These are phyloP conservation scores for Scaptomyza caliginosa DNA, from an alignment of 2,888 invertebrate genomes.

Conservation along the genomic window DNA sequence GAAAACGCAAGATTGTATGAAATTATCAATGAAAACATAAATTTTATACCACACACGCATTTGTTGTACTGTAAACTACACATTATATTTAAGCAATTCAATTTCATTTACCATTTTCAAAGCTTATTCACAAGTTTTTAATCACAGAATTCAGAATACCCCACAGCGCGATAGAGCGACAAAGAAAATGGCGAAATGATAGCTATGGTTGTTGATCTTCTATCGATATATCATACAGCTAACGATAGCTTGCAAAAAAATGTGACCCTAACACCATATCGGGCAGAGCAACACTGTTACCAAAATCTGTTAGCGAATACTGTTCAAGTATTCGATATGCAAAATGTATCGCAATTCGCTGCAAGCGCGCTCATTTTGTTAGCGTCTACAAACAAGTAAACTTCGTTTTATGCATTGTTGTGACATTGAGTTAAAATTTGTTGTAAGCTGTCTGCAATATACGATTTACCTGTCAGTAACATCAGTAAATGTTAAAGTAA, in stretches of 20 bases:
- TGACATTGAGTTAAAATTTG: background rate
- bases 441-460: background rate
- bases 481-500: background rate
- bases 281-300: background rate
- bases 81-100: constrained; percentile 9
- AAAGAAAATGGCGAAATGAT: constrained; percentile 66
- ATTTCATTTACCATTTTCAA: constrained; percentile 65
- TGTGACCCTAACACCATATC: background rate
- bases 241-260: background rate
- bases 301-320: background rate
- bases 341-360: constrained; percentile 2
- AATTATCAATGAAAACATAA: constrained; percentile 62
- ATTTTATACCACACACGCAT: constrained; percentile 22
- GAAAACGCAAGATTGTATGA: constrained; percentile 46
- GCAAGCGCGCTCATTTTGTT: constrained; percentile 33
- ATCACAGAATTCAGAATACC: constrained; percentile 69
- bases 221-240: constrained; percentile 37
- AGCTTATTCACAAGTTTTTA: constrained; percentile 61
- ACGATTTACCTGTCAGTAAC: background rate
- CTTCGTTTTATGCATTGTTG: background rate
- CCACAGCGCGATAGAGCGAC: constrained; percentile 67
- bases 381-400: constrained; percentile 9
- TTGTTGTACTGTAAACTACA: constrained; percentile 41
- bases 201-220: constrained; percentile 10
- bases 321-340: background rate